Conservation (phyloP, 2,888 invertebrate species). For the Agriotes lineatus region DNA sequence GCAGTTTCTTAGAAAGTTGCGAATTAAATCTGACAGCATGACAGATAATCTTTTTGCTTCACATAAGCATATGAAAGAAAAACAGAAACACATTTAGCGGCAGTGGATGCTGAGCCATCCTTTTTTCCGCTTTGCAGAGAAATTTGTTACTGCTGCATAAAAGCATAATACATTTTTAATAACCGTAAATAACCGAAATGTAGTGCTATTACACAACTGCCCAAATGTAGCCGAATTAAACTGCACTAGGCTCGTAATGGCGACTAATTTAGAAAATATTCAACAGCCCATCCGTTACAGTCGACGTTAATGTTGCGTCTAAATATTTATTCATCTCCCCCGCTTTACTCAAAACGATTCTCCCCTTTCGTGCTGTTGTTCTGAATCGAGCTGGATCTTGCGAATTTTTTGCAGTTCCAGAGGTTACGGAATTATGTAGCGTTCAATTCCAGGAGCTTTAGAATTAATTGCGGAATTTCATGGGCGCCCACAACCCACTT, state of each 20-base stretch:
- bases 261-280: slow-evolving; percentile 42
- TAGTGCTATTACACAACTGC: slow-evolving; percentile 19
- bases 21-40: no score
- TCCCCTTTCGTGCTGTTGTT: slow-evolving; percentile 18
- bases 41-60: no score
- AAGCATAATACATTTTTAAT: slow-evolving; percentile 34
- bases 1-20: no score
- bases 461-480: slow-evolving; percentile 42
- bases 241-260: slow-evolving; percentile 28
- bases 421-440: slow-evolving; percentile 29
- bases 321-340: slow-evolving; percentile 35
- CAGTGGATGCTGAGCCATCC: no score
- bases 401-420: slow-evolving; percentile 1
- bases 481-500: slow-evolving; percentile 37
- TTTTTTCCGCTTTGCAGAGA: neutral
- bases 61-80: no score
- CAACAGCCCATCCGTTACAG: slow-evolving; percentile 35
- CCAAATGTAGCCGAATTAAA: slow-evolving; percentile 34
- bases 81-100: no score
- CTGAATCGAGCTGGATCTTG: neutral
- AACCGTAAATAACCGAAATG: slow-evolving; percentile 29
- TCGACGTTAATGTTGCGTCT: slow-evolving; percentile 37
- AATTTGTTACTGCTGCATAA: neutral
- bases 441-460: slow-evolving; percentile 39
- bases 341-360: slow-evolving; percentile 20